phyloP scores from a whole-genome alignment of 2,113 vertebrate genomes.

The Phyllopteryx taeniolatus region DNA sequence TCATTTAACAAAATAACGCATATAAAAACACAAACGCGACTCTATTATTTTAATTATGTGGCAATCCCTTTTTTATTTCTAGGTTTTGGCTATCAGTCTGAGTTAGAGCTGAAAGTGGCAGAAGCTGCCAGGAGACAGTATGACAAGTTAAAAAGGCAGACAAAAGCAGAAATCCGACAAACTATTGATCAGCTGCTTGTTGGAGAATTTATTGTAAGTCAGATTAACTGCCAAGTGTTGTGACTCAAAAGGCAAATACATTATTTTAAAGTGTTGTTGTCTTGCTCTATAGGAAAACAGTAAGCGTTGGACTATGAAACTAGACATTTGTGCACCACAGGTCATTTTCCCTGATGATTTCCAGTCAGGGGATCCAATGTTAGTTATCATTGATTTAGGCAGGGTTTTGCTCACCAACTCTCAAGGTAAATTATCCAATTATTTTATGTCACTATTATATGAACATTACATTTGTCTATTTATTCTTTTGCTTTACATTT shows the following conservation, averaged over 20 bases:
- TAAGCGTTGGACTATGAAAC: constrained; percentile 91
- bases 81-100: constrained; percentile 98
- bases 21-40: too few relatives aligned
- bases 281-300: constrained; percentile 81
- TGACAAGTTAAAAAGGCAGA: constrained; percentile 98
- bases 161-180: constrained; percentile 95
- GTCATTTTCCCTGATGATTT: constrained; percentile 98
- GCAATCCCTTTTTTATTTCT: constrained; percentile 7
- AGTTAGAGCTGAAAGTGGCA: constrained; percentile 90
- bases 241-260: background rate
- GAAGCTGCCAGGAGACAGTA: constrained; percentile 94
- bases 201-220: constrained; percentile 96
- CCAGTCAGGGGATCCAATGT: constrained; percentile 85
- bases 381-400: constrained; percentile 93
- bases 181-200: constrained; percentile 93
- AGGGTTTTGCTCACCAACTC: constrained; percentile 93
- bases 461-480: background rate
- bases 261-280: background rate
- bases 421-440: constrained; percentile 77
- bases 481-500: background rate
- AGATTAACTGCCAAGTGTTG: background rate
- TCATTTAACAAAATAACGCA: too few relatives aligned
- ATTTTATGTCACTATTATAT: background rate
- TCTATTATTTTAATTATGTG: background rate
- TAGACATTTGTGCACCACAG: constrained; percentile 97